Evolutionary conservation across 2,113 vertebrate genomes (phyloP).

Genomic region (Limnothrissa miodon): DNA sequence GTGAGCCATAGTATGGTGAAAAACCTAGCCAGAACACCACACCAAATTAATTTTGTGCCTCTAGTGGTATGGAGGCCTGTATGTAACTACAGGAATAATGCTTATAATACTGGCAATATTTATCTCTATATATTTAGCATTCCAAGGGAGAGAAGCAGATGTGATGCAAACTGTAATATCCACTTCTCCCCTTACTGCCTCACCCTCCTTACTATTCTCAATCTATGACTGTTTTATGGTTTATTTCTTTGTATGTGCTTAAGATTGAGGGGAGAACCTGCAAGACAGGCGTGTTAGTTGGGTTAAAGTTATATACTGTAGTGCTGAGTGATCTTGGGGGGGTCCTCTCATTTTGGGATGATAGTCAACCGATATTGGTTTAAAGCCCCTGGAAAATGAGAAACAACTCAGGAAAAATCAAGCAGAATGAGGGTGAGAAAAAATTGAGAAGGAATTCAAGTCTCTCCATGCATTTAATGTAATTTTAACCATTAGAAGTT

Average conservation of each 20-base stretch:
- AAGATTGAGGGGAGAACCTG: slow-evolving; percentile 60
- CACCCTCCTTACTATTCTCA: slow-evolving; percentile 47
- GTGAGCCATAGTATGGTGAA: background rate
- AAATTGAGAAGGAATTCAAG: slow-evolving; percentile 31
- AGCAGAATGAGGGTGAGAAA: slow-evolving; percentile 33
- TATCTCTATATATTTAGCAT: slow-evolving; percentile 77
- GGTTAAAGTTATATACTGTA: background rate
- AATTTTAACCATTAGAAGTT: slow-evolving; percentile 44
- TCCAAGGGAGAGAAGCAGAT: slow-evolving; percentile 62
- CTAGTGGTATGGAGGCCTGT: slow-evolving; percentile 67
- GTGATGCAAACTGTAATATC: slow-evolving; percentile 60
- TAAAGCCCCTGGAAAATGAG: slow-evolving; percentile 56
- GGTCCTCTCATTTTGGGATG: background rate
- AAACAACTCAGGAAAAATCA: slow-evolving; percentile 72
- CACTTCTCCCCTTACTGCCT: slow-evolving; percentile 61
- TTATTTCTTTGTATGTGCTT: slow-evolving; percentile 41
- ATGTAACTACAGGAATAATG: slow-evolving; percentile 78
- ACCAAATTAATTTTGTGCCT: slow-evolving; percentile 58
- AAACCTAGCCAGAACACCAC: slow-evolving; percentile 27
- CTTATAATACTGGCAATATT: slow-evolving; percentile 77
- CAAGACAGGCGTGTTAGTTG: slow-evolving; percentile 66
- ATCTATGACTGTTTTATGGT: too few species aligned
- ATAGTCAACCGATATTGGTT: background rate
- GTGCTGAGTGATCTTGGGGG: background rate
- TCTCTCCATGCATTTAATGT: slow-evolving; percentile 37